phyloP scores from a whole-genome alignment of 2,113 vertebrate genomes.

The Hypanus sabinus region DNA sequence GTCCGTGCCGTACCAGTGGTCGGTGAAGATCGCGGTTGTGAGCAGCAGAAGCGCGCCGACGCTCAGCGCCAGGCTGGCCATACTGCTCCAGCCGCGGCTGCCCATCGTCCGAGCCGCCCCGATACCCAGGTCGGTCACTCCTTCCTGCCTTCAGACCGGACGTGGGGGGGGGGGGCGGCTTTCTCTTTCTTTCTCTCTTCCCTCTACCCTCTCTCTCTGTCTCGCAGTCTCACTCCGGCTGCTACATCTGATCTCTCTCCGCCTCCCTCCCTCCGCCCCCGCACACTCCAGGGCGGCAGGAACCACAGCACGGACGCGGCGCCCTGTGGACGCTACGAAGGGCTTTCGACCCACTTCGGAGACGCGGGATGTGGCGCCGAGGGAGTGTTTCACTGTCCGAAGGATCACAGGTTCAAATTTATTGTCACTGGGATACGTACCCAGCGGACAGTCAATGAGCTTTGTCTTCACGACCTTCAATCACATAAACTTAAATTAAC shows the following conservation, averaged over 20 bases:
- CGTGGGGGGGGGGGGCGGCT: neutral
- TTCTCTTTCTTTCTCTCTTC: neutral
- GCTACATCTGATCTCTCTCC: neutral
- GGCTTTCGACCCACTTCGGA: too few relatives aligned
- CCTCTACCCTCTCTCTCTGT: neutral
- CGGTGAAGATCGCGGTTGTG: slow-evolving; percentile 70
- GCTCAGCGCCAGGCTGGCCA: slow-evolving; percentile 66
- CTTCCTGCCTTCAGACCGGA: slow-evolving; percentile 27
- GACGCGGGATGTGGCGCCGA: too few relatives aligned
- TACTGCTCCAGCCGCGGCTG: slow-evolving; percentile 61
- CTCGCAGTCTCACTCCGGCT: neutral
- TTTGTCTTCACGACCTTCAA: too few relatives aligned
- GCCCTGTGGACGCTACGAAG: too few relatives aligned
- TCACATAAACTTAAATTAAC: too few relatives aligned
- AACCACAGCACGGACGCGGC: neutral
- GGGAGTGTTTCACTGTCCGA: neutral
- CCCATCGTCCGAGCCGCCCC: slow-evolving; percentile 58
- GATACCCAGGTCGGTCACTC: too few relatives aligned
- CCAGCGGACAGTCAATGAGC: too few relatives aligned
- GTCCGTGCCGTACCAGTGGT: slow-evolving; percentile 81
- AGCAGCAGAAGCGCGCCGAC: slow-evolving; percentile 65
- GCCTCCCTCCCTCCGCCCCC: neutral
- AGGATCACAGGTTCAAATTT: neutral
- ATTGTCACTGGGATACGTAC: too few relatives aligned
- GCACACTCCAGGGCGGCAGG: neutral